Conservation (phyloP, 2,797 vertebrate species). For the Octomys mimax region DNA sequence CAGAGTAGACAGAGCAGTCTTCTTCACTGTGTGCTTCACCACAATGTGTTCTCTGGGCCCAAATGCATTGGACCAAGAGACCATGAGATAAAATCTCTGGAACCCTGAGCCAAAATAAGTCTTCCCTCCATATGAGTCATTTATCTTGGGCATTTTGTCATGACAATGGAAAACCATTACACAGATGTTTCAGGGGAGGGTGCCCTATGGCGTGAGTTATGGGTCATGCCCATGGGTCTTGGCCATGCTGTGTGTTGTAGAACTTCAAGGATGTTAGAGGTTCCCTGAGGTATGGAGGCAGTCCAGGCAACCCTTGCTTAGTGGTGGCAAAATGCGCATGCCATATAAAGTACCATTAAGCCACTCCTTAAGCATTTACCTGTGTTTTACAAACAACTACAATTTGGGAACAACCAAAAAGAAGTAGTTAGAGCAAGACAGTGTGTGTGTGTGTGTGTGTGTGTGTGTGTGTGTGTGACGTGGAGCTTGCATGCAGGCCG, state of each 20-base stretch:
- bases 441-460: no score
- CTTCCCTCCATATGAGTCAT: neutral
- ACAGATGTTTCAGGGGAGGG: neutral
- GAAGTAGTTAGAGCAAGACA: neutral
- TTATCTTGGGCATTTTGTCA: neutral
- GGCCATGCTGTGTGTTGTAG: neutral
- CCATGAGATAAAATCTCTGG: neutral
- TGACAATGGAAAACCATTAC: neutral
- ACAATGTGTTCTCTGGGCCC: neutral
- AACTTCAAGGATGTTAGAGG: neutral
- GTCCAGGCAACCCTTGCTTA: neutral
- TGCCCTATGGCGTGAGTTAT: neutral
- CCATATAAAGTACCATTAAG: neutral
- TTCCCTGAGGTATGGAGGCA: neutral
- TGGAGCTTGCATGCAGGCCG: no score
- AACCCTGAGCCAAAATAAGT: neutral
- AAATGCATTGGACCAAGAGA: neutral
- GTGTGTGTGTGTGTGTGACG: no score
- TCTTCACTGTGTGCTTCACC: neutral
- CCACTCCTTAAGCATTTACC: neutral
- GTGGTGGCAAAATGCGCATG: neutral
- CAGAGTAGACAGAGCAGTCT: neutral
- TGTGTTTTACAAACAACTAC: neutral
- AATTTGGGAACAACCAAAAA: neutral
- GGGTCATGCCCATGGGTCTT: neutral